Base-by-base conservation (phyloP, 2,888 invertebrate species). In the Melieria picta region DNA sequence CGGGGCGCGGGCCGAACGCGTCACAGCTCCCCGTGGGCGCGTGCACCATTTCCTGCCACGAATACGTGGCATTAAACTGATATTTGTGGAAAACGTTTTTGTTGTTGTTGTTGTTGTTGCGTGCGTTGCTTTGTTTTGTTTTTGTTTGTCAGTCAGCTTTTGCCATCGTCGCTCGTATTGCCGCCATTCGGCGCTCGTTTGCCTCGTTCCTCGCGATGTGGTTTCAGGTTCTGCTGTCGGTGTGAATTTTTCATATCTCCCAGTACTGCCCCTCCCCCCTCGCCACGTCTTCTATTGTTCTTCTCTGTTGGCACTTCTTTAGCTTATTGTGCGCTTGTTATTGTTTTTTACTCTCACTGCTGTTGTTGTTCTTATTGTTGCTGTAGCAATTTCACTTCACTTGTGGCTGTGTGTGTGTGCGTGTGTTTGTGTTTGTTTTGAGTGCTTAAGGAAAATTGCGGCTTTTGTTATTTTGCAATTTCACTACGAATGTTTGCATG, bases 51-150 rank as follows among this genome's bases (percentile, higher is more conserved):
- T 13, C 58, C 42, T 58, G 13, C 30, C 13, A 30, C 9, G 42
- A 7, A 30, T 58, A 30, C 42, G 30, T 30, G 45, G 48, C 63
- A 13, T 63, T 63, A 63, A 63, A 63, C 50, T 63, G 63, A 63
- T 63, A 30, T 63, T 50, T 47, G 16, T 6, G 13, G 46, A 45
- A 62, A 63, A 47, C 30, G 43, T n/a, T 63, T 1, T 57, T 57
- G 57, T 13, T 30, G 16, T 57, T 52, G 16, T 57, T 52, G 52
- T 52, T 52, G 11, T 7, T 52, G 16, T 16, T 16, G 16, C 16
- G 16, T 16, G 16, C 16, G 16, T 52, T 52, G 10, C 2, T 52
- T 52, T 13, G 13, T n/a, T 52, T n/a, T 1, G 11, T 52, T 52
- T 52, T 52, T 52, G 13, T 52, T 7, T 4, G 11, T 52, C 13